These are phyloP conservation scores for Xiphophorus hellerii DNA, from an alignment of 2,113 vertebrate genomes.

Conservation along the genomic window DNA sequence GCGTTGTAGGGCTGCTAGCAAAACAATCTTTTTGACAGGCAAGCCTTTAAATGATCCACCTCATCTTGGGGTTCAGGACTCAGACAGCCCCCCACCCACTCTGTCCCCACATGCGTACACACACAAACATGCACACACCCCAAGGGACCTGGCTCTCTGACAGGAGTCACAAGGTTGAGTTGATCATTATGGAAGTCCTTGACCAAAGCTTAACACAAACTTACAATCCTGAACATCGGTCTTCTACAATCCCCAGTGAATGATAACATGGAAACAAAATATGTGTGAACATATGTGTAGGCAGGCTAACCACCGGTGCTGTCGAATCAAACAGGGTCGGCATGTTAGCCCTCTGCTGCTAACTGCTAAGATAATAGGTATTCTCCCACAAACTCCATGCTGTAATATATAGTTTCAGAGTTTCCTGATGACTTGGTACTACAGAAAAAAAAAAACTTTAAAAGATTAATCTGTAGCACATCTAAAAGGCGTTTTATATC, in stretches of 20 bases:
- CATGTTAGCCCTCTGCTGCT: slow-evolving; percentile 34
- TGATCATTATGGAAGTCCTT: slow-evolving; percentile 76
- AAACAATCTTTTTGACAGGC: background rate
- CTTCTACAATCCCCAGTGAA: slow-evolving; percentile 56
- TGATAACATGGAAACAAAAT: slow-evolving; percentile 55
- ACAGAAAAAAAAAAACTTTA: slow-evolving; percentile 34
- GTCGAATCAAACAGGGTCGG: slow-evolving; percentile 30
- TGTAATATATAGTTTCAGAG: slow-evolving; percentile 48
- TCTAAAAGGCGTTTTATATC: slow-evolving; percentile 74
- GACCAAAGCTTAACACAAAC: slow-evolving; percentile 68
- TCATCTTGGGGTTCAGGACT: background rate
- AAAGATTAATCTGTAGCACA: slow-evolving; percentile 55
- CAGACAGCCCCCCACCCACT: background rate
- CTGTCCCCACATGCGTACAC: slow-evolving; percentile 13
- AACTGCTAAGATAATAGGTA: slow-evolving; percentile 24
- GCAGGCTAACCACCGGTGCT: slow-evolving; percentile 27
- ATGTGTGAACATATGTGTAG: slow-evolving; percentile 23
- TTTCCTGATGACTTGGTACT: slow-evolving; percentile 55
- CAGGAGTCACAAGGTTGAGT: slow-evolving; percentile 76
- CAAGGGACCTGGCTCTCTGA: slow-evolving; percentile 63
- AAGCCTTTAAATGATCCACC: background rate
- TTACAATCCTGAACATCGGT: slow-evolving; percentile 57
- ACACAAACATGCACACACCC: slow-evolving; percentile 35
- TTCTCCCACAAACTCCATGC: slow-evolving; percentile 37
- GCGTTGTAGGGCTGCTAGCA: background rate